Evolutionary conservation across 2,888 invertebrate species (phyloP).

Genomic region (Reticulitermes lucifugus): DNA sequence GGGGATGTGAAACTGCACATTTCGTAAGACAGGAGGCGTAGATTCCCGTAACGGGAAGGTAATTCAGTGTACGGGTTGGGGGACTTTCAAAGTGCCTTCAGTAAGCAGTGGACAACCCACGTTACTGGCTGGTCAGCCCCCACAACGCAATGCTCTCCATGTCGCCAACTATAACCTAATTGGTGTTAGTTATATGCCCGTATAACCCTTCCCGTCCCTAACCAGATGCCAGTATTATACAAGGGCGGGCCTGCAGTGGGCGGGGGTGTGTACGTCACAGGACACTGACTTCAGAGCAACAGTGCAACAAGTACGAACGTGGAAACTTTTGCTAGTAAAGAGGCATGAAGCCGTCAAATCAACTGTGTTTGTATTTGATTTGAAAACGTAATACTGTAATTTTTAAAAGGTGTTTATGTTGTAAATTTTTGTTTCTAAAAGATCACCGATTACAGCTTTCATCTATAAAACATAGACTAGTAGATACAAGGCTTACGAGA

Average conservation of each 20-base stretch:
- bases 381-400: too few species aligned
- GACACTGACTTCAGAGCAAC: background rate
- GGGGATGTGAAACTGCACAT: background rate
- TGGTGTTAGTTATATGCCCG: constrained; percentile 23
- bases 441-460: too few species aligned
- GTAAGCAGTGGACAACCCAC: background rate
- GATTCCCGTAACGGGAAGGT: background rate
- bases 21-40: background rate
- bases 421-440: too few species aligned
- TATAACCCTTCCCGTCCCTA: background rate
- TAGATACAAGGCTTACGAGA: too few species aligned
- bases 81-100: background rate
- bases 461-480: too few species aligned
- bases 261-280: background rate
- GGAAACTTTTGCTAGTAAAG: background rate
- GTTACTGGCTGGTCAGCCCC: background rate
- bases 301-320: background rate
- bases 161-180: constrained; percentile 9
- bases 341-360: background rate
- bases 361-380: too few species aligned
- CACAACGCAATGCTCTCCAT: background rate
- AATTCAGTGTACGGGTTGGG: background rate
- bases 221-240: constrained; percentile 16
- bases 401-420: too few species aligned
- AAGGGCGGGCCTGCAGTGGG: background rate